Evolutionary conservation across 2,113 vertebrate genomes (phyloP), one percentile per base, ranked within the genome.

Genomic region (Cariama cristata): DNA sequence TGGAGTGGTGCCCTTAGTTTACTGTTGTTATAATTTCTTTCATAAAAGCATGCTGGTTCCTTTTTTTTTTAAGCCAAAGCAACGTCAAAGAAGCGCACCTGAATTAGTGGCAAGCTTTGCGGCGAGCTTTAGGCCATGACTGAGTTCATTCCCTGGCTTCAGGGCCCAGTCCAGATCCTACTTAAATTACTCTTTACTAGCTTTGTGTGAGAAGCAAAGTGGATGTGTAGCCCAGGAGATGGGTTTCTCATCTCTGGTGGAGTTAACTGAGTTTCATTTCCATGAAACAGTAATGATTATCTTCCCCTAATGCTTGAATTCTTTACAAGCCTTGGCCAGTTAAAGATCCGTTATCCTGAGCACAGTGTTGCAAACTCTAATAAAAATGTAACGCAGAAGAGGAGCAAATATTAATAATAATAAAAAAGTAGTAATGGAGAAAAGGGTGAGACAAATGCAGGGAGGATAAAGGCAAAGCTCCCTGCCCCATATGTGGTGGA

Each of bases 401-500:
- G 21, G 35, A 8, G 18, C 49, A 72, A 38, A 42, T 30, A 28
- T 45, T 47, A 64, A 52, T 33, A 62, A 49, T 20, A 49, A 44
- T 27, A 24, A 30, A 22, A 52, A 94, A 33, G 32, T 42, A 38
- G 35, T 23, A 40, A 30, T 62, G 21, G 50, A 75, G 33, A 7
- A 94, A 72, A 79, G 18, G 30, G 9, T 26, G 53, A 74, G 33
- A 40, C 71, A 76, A 26, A 59, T 30, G 14, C 2, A 60, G 44
- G n/a, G 52, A 88, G 26, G 49, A 68, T 50, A 14, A 83, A 79
- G 38, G 49, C 30, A 68, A 85, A 95, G 26, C 72, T 88, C 15
- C 22, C 18, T 60, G 58, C 52, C 28, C 38, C 20, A 2, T 38
- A 8, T 12, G 11, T 52, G 14, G 24, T 58, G 0, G 0, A 5